Base-by-base conservation (phyloP, 2,113 vertebrate species). In the Chinchilla lanigera region DNA sequence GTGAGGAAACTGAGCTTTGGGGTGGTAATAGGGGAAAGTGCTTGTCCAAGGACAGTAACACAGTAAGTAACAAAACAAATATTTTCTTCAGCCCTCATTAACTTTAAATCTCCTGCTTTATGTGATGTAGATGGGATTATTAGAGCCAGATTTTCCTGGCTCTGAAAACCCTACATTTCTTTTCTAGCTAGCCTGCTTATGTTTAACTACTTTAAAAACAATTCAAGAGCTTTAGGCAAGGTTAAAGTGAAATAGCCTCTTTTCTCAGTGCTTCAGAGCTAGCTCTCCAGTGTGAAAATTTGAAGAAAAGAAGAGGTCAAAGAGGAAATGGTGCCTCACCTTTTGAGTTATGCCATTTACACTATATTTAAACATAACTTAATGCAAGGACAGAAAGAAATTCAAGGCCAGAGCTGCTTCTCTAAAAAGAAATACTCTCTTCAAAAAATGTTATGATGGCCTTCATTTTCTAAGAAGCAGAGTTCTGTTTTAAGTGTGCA, bases 391-490 rank as follows among this genome's bases (percentile, higher is more conserved):
- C 47, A 71, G 58, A 78, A 56, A 60, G 44, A 69, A 61, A 73
- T 78, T 83, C 41, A 84, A 56, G 94, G 41, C 52, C 44, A 92
- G 44, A 13, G n/a, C 19, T 80, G 28, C 52, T 95, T 77, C 60
- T 89, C 47, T 54, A 84, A 54, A 77, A 91, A 54, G 1, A 71
- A 93, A 93, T 22, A 28, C 16, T 63, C 41, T 88, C 30, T 63
- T 88, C 69, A 88, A 80, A 95, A 94, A 88, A 91, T 47, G n/a
- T 60, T 63, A 13, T 1, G 13, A 63, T 73, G 9, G 41, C 78
- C 30, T 24, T 93, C 33, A 35, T 71, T 97, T 94, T 92, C 33
- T 3, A 52, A 88, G 83, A 71, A 88, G 24, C 38, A n/a, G n/a
- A 41, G 19, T 84, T 83, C 84, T n/a, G 11, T 83, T 88, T 80